Conservation (phyloP, 2,888 invertebrate species). For the Anticlea derivata region DNA sequence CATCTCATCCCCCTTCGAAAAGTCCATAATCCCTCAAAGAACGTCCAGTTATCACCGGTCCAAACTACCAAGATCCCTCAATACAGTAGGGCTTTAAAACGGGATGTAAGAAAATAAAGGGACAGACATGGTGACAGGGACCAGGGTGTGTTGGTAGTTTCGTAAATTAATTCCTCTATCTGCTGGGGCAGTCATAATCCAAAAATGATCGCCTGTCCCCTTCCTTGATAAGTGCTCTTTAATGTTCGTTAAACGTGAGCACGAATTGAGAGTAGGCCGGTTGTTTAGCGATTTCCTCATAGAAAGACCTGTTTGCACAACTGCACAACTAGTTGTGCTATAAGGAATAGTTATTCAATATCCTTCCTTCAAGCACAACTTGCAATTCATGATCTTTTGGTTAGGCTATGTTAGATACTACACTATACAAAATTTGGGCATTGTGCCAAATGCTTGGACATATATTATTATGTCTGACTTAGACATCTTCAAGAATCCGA, state of each 20-base stretch:
- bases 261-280: constrained; percentile 29
- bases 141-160: constrained; percentile 61
- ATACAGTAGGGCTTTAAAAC: constrained; percentile 20
- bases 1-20: constrained; percentile 64
- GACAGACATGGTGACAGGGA: constrained; percentile 44
- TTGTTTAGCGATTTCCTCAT: too few species aligned
- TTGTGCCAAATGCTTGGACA: too few species aligned
- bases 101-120: constrained; percentile 19
- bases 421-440: too few species aligned
- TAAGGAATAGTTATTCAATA: too few species aligned
- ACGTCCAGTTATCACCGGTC: constrained; percentile 68
- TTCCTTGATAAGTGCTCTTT: constrained; percentile 73
- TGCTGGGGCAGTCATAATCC: constrained; percentile 76
- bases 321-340: too few species aligned
- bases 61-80: constrained; percentile 43
- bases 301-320: too few species aligned
- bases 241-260: constrained; percentile 66
- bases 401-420: too few species aligned
- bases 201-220: constrained; percentile 78
- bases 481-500: too few species aligned
- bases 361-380: too few species aligned
- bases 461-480: too few species aligned
- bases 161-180: constrained; percentile 79
- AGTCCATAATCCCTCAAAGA: constrained; percentile 77
- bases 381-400: too few species aligned